Evolutionary conservation across 2,113 vertebrate species (phyloP).

Genomic region (Calypte anna): DNA sequence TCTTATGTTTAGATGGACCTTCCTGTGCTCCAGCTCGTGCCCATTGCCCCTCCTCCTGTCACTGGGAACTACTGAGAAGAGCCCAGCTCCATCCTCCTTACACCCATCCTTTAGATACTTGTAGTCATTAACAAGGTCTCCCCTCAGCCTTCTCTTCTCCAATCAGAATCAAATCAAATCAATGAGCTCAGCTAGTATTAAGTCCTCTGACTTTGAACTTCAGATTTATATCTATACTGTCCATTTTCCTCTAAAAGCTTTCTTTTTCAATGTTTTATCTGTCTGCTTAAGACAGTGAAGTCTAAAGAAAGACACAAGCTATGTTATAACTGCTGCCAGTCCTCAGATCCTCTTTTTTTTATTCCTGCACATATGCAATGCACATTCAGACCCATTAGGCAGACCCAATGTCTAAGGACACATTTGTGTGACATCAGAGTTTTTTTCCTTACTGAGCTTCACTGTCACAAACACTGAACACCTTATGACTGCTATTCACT

Average conservation of each 20-base stretch:
- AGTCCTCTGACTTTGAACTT: background rate
- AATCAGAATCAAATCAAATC: no score
- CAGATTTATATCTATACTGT: background rate
- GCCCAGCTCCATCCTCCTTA: no score
- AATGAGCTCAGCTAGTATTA: background rate
- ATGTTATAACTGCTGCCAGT: background rate
- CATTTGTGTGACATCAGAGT: no score
- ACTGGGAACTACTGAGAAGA: no score
- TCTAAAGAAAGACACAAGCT: background rate
- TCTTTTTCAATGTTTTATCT: background rate
- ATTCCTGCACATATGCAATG: background rate
- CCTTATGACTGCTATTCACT: background rate
- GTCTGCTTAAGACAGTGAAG: background rate
- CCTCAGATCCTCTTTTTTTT: background rate
- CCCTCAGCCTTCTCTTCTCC: no score
- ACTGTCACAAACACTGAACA: background rate
- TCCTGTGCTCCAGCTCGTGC: no score
- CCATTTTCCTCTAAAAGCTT: background rate
- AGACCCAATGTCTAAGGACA: background rate
- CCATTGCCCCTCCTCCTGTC: no score
- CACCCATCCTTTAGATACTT: no score
- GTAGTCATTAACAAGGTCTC: no score
- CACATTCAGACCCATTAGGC: background rate
- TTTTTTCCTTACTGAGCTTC: background rate
- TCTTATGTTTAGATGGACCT: no score